phyloP scores from a whole-genome alignment of 2,113 vertebrate genomes.

The Nothobranchius furzeri region DNA sequence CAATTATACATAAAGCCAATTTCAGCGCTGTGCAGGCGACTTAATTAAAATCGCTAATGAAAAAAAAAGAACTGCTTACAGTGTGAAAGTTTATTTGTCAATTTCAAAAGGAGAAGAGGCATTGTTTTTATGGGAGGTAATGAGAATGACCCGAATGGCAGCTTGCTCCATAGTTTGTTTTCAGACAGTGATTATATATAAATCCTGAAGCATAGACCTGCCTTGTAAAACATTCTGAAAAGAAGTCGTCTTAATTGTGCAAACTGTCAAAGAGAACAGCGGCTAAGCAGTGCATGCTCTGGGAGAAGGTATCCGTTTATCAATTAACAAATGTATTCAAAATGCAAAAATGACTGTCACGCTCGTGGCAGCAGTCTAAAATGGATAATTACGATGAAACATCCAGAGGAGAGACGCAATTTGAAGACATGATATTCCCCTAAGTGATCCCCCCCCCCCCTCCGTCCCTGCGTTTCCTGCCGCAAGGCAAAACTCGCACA shows the following conservation, averaged over 20 bases:
- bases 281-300: slow-evolving; percentile 50
- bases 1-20: slow-evolving; percentile 86
- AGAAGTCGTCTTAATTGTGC: slow-evolving; percentile 56
- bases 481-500: slow-evolving; percentile 80
- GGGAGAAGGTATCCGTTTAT: slow-evolving; percentile 53
- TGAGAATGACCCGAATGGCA: slow-evolving; percentile 76
- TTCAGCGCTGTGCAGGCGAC: slow-evolving; percentile 79
- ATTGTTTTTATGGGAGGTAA: slow-evolving; percentile 69
- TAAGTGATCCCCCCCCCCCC: slow-evolving; percentile 59
- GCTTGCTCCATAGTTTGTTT: slow-evolving; percentile 57
- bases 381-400: slow-evolving; percentile 77
- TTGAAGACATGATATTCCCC: slow-evolving; percentile 72
- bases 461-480: slow-evolving; percentile 49
- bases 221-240: slow-evolving; percentile 40
- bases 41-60: slow-evolving; percentile 86
- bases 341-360: slow-evolving; percentile 65
- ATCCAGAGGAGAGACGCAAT: slow-evolving; percentile 66
- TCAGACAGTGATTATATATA: slow-evolving; percentile 66
- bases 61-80: slow-evolving; percentile 77
- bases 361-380: slow-evolving; percentile 66
- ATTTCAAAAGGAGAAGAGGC: slow-evolving; percentile 72
- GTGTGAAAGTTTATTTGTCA: slow-evolving; percentile 74
- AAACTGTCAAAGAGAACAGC: slow-evolving; percentile 40
- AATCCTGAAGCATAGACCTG: slow-evolving; percentile 51
- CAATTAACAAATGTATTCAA: slow-evolving; percentile 69